Conservation (phyloP, 1,140 invertebrate genomes). For the Zaprionus ghesquierei region DNA sequence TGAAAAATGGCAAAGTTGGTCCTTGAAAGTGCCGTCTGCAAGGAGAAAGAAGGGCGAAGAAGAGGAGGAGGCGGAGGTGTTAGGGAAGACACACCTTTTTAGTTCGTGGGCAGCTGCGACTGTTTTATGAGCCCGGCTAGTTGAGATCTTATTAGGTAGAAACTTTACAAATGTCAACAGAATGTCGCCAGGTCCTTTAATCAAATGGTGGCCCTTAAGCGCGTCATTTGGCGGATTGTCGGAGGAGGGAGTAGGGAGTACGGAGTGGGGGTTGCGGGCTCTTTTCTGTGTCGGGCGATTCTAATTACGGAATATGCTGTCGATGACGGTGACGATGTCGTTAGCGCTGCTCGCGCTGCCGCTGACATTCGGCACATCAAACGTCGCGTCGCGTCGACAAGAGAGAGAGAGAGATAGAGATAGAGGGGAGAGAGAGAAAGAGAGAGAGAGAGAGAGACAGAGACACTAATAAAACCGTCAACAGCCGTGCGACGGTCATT, state of each 20-base stretch:
- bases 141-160: constrained; percentile 49
- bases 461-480: constrained; percentile 65
- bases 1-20: constrained; percentile 58
- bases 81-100: background rate
- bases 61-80: no score
- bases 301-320: constrained; percentile 60
- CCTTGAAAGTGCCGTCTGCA: constrained; percentile 39
- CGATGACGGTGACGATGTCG: constrained; percentile 56
- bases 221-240: background rate
- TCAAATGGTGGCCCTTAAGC: constrained; percentile 43
- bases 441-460: no score
- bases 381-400: constrained; percentile 13
- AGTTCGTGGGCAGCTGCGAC: constrained; percentile 34
- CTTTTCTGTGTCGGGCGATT: constrained; percentile 24
- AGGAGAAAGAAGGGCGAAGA: background rate
- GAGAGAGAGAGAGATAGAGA: no score
- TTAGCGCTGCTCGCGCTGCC: constrained; percentile 32
- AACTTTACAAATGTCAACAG: constrained; percentile 76
- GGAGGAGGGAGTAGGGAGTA: background rate
- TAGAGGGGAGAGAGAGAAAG: no score
- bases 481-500: constrained; percentile 60
- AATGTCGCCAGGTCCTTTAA: constrained; percentile 67
- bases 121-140: constrained; percentile 48
- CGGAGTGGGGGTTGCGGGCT: background rate
- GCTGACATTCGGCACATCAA: constrained; percentile 51